Evolutionary conservation across 1,140 invertebrate genomes (phyloP).

Genomic region (Caenorhabditis latens): DNA sequence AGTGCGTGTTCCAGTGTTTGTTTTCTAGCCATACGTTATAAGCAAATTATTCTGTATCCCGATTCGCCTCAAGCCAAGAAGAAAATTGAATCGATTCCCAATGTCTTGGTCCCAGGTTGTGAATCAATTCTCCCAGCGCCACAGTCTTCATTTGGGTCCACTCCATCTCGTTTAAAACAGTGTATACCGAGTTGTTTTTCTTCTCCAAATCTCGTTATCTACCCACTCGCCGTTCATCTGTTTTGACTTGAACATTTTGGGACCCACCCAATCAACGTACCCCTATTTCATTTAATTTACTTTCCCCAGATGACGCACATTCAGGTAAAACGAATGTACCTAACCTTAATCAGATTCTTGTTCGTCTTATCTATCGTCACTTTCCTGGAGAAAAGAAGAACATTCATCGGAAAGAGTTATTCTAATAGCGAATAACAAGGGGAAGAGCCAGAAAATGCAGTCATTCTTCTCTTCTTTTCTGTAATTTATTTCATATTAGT

Average conservation of each 20-base stretch:
- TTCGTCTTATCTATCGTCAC: not conserved
- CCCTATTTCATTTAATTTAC: not conserved
- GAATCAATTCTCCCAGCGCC: too few species aligned
- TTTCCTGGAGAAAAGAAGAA: not conserved
- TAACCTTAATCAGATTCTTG: not conserved
- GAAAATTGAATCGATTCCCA: not conserved
- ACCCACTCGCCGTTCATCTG: not conserved
- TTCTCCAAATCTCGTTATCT: not conserved
- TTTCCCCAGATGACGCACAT: not conserved
- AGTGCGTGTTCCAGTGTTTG: too few species aligned
- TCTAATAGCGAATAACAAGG: too few species aligned
- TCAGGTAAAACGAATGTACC: constrained; percentile 10
- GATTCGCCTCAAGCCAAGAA: too few species aligned
- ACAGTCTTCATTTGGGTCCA: too few species aligned
- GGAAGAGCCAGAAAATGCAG: too few species aligned
- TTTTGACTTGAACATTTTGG: not conserved
- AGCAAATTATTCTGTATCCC: too few species aligned
- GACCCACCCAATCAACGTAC: not conserved
- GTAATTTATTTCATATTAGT: not conserved
- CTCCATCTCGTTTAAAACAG: too few species aligned
- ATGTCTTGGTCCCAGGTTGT: not conserved
- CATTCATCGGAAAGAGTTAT: too few species aligned
- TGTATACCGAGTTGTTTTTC: too few species aligned
- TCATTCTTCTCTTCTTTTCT: too few species aligned
- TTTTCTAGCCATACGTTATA: too few species aligned